Percentiles rank a stretch among this genome's conserved stretches.
phyloP scores from a whole-genome alignment of 2,797 vertebrate species.

The Peromyscus nudipes region DNA sequence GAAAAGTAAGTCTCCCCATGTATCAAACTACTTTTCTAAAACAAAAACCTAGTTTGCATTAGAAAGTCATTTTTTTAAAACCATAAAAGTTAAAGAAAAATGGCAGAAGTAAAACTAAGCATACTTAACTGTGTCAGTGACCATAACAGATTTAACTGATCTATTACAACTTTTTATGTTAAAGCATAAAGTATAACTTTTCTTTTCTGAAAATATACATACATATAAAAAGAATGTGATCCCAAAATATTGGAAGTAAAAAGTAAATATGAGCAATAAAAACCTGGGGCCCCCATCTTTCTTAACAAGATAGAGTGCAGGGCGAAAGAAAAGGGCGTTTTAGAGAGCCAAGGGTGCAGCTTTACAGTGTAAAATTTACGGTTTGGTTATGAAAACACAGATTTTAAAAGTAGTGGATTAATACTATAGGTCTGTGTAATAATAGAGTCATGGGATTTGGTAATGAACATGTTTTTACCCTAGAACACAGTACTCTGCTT shows the following conservation, averaged over 20 bases:
- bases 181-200: neutral
- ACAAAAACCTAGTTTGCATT: neutral
- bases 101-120: neutral
- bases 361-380: neutral
- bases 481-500: neutral
- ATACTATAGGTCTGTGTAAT: neutral
- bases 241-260: neutral
- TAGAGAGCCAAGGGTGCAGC: neutral
- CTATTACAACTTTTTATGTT: neutral
- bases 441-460: neutral
- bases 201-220: neutral
- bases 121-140: neutral
- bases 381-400: neutral
- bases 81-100: neutral
- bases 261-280: neutral
- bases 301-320: neutral
- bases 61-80: conserved; percentile 14
- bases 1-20: neutral
- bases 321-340: neutral
- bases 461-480: conserved; percentile 29
- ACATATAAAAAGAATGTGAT: neutral
- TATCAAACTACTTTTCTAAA: neutral
- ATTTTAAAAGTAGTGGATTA: conserved; percentile 45
- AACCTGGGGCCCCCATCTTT: neutral
- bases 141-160: neutral